These are phyloP conservation scores for Lamellibrachia luymesi DNA, from an alignment of 1,140 invertebrate species.

Conservation along the genomic window DNA sequence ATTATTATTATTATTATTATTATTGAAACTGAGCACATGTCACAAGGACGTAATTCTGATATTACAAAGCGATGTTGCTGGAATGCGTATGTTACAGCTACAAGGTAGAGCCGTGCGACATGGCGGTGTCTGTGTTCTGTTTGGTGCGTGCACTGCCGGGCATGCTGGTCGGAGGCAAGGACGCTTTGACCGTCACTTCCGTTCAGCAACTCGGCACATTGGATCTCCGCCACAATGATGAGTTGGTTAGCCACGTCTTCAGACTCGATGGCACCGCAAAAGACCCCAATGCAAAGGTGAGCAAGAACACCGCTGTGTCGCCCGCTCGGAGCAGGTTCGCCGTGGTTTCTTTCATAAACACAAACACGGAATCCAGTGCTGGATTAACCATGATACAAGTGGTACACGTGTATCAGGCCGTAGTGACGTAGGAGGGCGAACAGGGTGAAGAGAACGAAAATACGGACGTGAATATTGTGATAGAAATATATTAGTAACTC, in stretches of 20 bases:
- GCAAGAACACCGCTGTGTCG: not conserved
- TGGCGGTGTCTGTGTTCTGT: conserved; percentile 39
- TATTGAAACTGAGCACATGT: not conserved
- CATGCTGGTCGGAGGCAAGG: conserved; percentile 28
- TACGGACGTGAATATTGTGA: too few species aligned
- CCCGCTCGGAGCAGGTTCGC: not conserved
- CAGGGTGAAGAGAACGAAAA: too few species aligned
- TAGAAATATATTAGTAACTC: too few species aligned
- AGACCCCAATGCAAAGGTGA: conserved; percentile 36
- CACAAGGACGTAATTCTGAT: not conserved
- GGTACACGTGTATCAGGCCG: not conserved
- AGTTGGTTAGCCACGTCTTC: conserved; percentile 48
- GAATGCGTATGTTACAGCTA: not conserved
- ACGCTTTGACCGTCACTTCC: conserved; percentile 35
- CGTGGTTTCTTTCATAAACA: not conserved
- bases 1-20: not conserved
- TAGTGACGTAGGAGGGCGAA: too few species aligned
- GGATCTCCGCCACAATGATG: conserved; percentile 40
- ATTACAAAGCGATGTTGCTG: not conserved
- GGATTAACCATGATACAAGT: too few species aligned
- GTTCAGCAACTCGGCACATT: conserved; percentile 37
- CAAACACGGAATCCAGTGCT: not conserved
- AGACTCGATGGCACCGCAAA: conserved; percentile 30
- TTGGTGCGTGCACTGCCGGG: conserved; percentile 39
- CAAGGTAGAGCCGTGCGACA: conserved; percentile 32